Conservation (phyloP, 23 tunicate species). For the Trididemnum miniatum region DNA sequence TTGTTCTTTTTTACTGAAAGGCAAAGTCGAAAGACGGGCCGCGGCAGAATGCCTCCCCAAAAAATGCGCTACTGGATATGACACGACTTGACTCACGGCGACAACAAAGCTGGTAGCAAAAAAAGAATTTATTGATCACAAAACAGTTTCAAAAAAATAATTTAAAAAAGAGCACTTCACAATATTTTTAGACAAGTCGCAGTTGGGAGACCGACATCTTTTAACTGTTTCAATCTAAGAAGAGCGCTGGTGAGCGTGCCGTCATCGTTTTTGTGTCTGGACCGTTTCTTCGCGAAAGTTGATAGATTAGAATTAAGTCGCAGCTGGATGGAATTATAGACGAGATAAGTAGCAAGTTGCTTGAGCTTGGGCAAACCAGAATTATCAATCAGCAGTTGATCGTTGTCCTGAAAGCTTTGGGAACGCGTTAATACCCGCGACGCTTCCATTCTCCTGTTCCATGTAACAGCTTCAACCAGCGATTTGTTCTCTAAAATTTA, state of each 20-base stretch:
- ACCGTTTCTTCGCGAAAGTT: neutral
- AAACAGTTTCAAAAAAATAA: too few relatives aligned
- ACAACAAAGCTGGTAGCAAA: too few relatives aligned
- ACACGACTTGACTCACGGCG: too few relatives aligned
- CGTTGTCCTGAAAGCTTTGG: conserved; percentile 11
- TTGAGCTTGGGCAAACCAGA: neutral
- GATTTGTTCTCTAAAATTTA: conserved; percentile 23
- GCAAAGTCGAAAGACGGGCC: too few relatives aligned
- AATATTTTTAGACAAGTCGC: conserved; percentile 3
- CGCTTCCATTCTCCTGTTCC: neutral
- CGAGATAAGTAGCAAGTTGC: conserved; percentile 23
- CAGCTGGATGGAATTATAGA: conserved; percentile 6
- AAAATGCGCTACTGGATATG: too few relatives aligned
- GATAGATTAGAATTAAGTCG: neutral
- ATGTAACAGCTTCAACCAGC: conserved; percentile 5
- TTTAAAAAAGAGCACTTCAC: neutral
- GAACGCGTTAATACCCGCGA: conserved; percentile 15
- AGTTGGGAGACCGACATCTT: neutral
- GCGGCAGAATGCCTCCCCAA: too few relatives aligned
- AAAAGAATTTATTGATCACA: too few relatives aligned
- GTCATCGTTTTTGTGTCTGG: conserved; percentile 13
- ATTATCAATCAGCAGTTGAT: neutral
- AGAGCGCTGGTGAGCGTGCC: neutral
- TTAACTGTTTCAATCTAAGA: conserved; percentile 18
- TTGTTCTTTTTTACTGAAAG: too few relatives aligned